Evolutionary conservation across 2,113 vertebrate genomes (phyloP).

Genomic region (Chloebia gouldiae): DNA sequence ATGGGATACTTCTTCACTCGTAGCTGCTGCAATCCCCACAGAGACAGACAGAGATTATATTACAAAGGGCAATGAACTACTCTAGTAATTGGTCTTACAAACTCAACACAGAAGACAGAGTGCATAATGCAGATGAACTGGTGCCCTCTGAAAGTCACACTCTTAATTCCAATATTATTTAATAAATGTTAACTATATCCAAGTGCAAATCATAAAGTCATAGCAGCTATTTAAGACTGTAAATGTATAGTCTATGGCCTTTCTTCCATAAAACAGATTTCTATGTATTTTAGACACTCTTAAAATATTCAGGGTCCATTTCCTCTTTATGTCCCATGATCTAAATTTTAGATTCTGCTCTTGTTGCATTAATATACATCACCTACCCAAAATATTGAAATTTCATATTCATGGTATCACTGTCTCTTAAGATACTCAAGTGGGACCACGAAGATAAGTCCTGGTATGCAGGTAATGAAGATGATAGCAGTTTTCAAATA

Average conservation of each 20-base stretch:
- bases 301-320: background rate
- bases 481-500: background rate
- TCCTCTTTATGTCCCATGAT: background rate
- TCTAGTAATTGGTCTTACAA: background rate
- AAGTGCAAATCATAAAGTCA: background rate
- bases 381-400: background rate
- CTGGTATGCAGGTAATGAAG: background rate
- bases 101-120: background rate
- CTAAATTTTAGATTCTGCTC: background rate
- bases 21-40: background rate
- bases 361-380: background rate
- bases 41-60: background rate
- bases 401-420: background rate
- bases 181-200: conserved; percentile 11
- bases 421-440: background rate
- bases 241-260: background rate
- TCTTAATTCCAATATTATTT: conserved; percentile 24
- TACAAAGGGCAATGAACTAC: conserved; percentile 25
- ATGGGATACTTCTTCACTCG: background rate
- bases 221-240: background rate
- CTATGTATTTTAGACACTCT: background rate
- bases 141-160: background rate
- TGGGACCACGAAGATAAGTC: background rate
- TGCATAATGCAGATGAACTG: background rate
- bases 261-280: background rate